Base-by-base conservation (phyloP, 2,888 invertebrate species). In the Quadroppia sp. region DNA sequence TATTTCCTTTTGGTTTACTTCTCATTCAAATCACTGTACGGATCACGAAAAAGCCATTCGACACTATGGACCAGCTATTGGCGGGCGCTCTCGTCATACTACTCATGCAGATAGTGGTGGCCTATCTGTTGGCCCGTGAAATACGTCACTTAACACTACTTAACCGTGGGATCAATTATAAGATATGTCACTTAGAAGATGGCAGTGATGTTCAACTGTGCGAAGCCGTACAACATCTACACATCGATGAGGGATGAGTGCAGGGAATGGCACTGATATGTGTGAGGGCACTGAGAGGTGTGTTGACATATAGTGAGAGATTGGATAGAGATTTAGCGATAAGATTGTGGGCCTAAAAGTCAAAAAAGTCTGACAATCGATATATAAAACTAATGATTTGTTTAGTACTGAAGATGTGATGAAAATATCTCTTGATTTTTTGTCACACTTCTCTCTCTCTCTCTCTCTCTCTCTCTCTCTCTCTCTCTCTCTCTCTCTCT, bases 61-160 rank as follows among this genome's bases (percentile, higher is more conserved):
- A 64, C 64, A 11, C 64, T 2, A 64, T 64, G 15, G 64, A 64
- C n/a, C 36, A 64, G 64, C 20, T 64, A 4, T 64, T 64, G 64
- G 64, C 36, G 20, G 64, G 64, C 7, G 32, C 64, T 64, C 32
- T 73, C 45, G 50, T 48, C n/a, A 69, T 73, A 50, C 69, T 73
- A 4, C 40, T 73, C 0, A 42, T 73, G 20, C 73, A 73, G 56
- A 73, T 73, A 50, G 36, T 42, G 4, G 50, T 73, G 23, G 69
- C 73, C 13, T 73, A 73, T 70, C 69, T 73, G 32, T 36, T 73
- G 32, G 73, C 73, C 32, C 17, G 45, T 11, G 73, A 73, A 23
- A 73, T 73, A 28, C 36, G 73, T 11, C 64, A 36, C 1, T 36
- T 64, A 7, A 64, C 64, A 20, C n/a, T 64, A 30, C 36, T 64